Conservation (phyloP, 2,888 invertebrate species). For the Sarcophaga variegata region DNA sequence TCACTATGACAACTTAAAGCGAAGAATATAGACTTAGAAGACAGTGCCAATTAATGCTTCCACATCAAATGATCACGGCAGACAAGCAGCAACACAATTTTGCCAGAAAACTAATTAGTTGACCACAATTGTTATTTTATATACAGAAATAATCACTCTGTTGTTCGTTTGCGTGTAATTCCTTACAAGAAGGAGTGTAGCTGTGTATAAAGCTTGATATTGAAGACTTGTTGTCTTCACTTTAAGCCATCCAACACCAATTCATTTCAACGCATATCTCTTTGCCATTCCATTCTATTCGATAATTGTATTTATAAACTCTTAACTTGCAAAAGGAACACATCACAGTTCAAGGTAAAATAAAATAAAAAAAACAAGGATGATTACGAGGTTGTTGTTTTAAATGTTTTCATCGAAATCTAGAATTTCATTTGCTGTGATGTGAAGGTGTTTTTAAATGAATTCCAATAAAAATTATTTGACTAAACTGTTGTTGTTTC, state of each 20-base stretch:
- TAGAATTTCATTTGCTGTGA: slow-evolving; percentile 25
- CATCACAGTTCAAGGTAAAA: not conserved
- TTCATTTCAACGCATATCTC: not conserved
- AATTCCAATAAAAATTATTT: slow-evolving; percentile 45
- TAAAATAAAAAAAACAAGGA: not conserved
- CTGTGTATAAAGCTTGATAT: slow-evolving; percentile 20
- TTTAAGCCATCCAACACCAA: slow-evolving; percentile 19
- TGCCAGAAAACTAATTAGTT: not conserved
- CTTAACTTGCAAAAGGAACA: not conserved
- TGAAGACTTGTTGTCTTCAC: slow-evolving; percentile 36
- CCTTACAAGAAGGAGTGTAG: not conserved
- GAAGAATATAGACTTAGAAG: too few species aligned
- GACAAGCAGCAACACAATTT: too few species aligned
- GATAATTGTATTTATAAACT: not conserved
- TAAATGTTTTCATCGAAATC: slow-evolving; percentile 35
- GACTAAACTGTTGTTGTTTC: slow-evolving; percentile 24
- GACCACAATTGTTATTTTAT: not conserved
- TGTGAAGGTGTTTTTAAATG: slow-evolving; percentile 24
- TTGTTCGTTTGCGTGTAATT: not conserved
- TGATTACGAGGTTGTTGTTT: slow-evolving; percentile 43
- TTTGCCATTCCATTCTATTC: not conserved
- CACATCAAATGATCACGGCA: too few species aligned
- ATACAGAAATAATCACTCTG: not conserved
- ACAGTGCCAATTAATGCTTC: too few species aligned
- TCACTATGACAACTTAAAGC: too few species aligned